Evolutionary conservation across 2,113 vertebrate species (phyloP).

Genomic region (Phycodurus eques): DNA sequence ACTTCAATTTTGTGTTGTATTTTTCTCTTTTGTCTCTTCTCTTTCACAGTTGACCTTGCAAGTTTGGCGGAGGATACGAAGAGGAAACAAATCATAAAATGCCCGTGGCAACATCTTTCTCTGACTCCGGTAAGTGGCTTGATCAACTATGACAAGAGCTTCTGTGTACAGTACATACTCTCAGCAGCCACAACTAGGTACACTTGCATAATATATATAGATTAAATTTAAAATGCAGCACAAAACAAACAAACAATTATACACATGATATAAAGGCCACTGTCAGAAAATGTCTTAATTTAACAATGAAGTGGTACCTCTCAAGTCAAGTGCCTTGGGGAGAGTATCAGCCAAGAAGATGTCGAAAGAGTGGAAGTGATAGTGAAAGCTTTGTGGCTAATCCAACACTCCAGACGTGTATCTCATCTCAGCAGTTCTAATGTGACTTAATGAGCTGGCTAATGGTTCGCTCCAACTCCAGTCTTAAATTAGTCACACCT

Average conservation of each 20-base stretch:
- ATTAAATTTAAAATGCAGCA: not conserved
- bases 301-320: not conserved
- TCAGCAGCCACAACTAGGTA: not conserved
- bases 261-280: not conserved
- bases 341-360: constrained; percentile 2
- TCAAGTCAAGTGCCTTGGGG: not conserved
- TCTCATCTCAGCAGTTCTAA: constrained; percentile 57
- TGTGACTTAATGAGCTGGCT: constrained; percentile 66
- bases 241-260: not conserved
- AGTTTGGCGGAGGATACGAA: constrained; percentile 42
- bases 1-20: constrained; percentile 20
- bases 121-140: constrained; percentile 80
- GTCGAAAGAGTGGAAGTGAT: constrained; percentile 24
- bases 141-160: constrained; percentile 1
- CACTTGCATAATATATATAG: no score
- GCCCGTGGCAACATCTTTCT: constrained; percentile 86
- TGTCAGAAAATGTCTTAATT: not conserved
- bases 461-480: constrained; percentile 49
- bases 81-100: constrained; percentile 66
- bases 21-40: constrained; percentile 19
- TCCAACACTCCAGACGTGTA: constrained; percentile 38
- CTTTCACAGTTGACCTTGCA: constrained; percentile 50
- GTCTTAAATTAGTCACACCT: constrained; percentile 48
- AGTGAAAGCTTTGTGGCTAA: constrained; percentile 30
- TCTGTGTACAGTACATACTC: not conserved